Base-by-base conservation (phyloP, 2,888 invertebrate species). In the Thyatira batis region DNA sequence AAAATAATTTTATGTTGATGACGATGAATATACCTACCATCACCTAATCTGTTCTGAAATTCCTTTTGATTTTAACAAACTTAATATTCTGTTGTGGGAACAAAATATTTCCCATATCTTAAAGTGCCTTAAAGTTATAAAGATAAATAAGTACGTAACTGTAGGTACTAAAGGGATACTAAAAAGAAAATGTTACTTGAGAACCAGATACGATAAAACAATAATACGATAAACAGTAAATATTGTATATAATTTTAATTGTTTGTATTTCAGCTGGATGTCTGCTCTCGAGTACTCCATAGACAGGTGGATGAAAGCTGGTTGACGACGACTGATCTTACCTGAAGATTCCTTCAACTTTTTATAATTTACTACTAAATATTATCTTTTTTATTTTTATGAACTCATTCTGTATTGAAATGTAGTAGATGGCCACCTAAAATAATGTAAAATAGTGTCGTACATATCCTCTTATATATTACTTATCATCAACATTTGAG, bases 271-370 rank as follows among this genome's bases (percentile, higher is more conserved):
- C 89, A 98, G 98, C 74, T 98, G 98, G 98, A 94, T 98, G 84
- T 97, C 98, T 60, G 98, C 98, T 58, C 88, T 98, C 79, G 98
- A 98, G 85, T 98, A 97, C 84, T 98, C 98, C 56, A 98, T 98
- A 89, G 98, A 98, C 86, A 94, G 97, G 71, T 98, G 98, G 96
- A 95, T 96, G 92, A 96, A 96, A 89, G 95, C 96, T 72, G 94
- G 94, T 92, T 94, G 94, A 94, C 87, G 80, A 78, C 71, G 70
- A 70, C 67, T 67, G 48, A 64, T 73, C 10, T 62, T 63, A 54
- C 76, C 73, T 49, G 76, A 80, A 70, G 83, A 86, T 65, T 85
- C 85, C 54, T 85, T 84, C 69, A 82, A 86, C 65, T 79, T 81
- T 76, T 71, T 86, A 78, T 89, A 84, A 80, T 77, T 72, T 75